Evolutionary conservation across 2,113 vertebrate species (phyloP).

Genomic region (Tragelaphus buxtoni): DNA sequence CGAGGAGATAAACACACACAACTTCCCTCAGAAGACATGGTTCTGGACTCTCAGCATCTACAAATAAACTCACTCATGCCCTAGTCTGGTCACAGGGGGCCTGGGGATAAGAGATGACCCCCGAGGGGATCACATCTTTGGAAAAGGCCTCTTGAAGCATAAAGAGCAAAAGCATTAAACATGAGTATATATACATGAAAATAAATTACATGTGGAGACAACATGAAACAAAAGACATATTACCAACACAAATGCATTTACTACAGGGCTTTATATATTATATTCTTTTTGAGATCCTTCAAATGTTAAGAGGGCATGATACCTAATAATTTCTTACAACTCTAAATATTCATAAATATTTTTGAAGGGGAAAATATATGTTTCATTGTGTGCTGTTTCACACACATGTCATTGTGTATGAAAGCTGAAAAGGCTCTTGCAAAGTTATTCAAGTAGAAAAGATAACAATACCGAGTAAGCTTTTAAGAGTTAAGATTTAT

Average conservation of each 20-base stretch:
- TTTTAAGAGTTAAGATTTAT: slow-evolving; percentile 65
- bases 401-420: not conserved
- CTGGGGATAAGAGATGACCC: not conserved
- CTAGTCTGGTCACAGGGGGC: not conserved
- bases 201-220: slow-evolving; percentile 54
- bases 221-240: slow-evolving; percentile 62
- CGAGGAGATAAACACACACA: not conserved
- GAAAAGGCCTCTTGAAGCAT: slow-evolving; percentile 12
- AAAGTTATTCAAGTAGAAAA: slow-evolving; percentile 62
- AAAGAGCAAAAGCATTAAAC: slow-evolving; percentile 43
- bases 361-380: slow-evolving; percentile 53
- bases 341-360: slow-evolving; percentile 66
- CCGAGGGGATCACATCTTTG: not conserved
- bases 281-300: slow-evolving; percentile 47
- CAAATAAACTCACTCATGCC: not conserved
- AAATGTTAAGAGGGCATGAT: slow-evolving; percentile 53
- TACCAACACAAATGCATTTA: slow-evolving; percentile 15
- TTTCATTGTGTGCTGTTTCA: slow-evolving; percentile 13
- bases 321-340: slow-evolving; percentile 56
- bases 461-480: slow-evolving; percentile 40
- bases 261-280: slow-evolving; percentile 41
- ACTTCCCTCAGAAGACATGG: not conserved
- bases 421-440: slow-evolving; percentile 15
- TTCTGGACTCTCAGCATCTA: not conserved
- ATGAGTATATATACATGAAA: slow-evolving; percentile 2